Conservation (phyloP, 2,113 vertebrate species). For the Arvicanthis niloticus region DNA sequence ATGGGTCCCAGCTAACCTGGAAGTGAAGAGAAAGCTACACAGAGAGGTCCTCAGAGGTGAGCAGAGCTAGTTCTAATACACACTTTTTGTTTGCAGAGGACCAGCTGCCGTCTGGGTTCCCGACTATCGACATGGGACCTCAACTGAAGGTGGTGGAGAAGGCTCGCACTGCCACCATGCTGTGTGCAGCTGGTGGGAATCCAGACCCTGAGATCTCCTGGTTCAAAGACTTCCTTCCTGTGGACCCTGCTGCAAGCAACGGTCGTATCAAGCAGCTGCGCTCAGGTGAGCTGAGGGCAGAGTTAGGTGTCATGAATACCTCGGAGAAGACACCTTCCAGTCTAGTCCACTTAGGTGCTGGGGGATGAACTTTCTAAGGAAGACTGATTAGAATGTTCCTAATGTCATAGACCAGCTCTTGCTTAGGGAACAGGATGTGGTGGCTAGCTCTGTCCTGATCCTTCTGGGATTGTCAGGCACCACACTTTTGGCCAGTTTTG, state of each 20-base stretch:
- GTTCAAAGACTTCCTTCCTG: slow-evolving; percentile 99
- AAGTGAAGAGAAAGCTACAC: background rate
- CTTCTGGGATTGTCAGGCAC: background rate
- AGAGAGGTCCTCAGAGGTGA: background rate
- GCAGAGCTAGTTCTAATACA: background rate
- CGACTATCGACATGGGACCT: slow-evolving; percentile 97
- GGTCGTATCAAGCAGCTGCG: slow-evolving; percentile 98
- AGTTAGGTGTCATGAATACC: background rate
- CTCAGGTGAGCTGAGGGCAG: slow-evolving; percentile 91
- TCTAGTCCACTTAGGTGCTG: background rate
- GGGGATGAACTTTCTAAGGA: background rate
- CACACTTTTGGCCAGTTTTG: background rate
- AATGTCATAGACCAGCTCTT: background rate
- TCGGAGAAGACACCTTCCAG: background rate
- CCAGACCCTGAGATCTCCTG: slow-evolving; percentile 98
- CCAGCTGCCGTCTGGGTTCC: slow-evolving; percentile 96
- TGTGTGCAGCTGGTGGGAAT: slow-evolving; percentile 97
- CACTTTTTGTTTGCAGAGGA: slow-evolving; percentile 90
- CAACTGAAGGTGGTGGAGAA: slow-evolving; percentile 98
- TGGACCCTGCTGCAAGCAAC: slow-evolving; percentile 93
- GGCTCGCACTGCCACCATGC: slow-evolving; percentile 97
- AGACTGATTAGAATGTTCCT: background rate
- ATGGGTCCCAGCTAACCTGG: background rate
- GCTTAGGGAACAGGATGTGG: background rate
- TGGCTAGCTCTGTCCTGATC: background rate